A percentile compares a stretch with the other conserved stretches of the same genome.
Conservation (phyloP, 2,113 vertebrate genomes). For the Diadophis punctatus region DNA sequence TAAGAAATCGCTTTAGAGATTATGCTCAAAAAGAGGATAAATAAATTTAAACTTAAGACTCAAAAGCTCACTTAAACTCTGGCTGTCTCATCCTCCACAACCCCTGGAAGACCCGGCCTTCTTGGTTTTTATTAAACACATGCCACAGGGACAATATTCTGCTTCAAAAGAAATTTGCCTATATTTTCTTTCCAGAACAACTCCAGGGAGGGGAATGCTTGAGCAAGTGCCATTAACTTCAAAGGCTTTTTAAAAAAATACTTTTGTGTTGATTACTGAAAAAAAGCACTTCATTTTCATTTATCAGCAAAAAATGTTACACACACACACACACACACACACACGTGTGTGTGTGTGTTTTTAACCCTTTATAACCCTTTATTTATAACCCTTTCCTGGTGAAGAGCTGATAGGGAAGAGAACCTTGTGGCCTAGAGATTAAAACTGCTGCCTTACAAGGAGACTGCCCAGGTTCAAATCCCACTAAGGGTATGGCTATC, state of each 20-base stretch:
- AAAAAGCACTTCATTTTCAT: background rate
- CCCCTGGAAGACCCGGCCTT: background rate
- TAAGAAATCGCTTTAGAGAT: background rate
- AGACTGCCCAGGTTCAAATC: too few relatives aligned
- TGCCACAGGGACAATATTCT: background rate
- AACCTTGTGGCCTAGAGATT: too few relatives aligned
- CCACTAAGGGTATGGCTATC: too few relatives aligned
- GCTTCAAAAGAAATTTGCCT: background rate
- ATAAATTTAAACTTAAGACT: background rate
- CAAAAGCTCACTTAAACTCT: background rate
- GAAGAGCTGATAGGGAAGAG: too few relatives aligned
- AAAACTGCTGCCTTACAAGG: too few relatives aligned
- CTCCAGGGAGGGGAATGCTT: background rate
- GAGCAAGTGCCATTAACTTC: background rate
- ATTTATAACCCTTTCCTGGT: too few relatives aligned
- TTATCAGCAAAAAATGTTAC: too few relatives aligned
- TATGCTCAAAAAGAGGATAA: background rate
- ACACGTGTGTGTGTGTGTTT: too few relatives aligned
- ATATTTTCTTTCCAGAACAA: background rate
- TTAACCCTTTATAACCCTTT: too few relatives aligned
- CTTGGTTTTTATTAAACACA: background rate
- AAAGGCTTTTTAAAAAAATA: background rate
- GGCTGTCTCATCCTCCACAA: background rate
- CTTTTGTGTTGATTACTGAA: background rate
- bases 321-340: too few relatives aligned